Conservation (phyloP, 1,140 invertebrate genomes). For the Apis dorsata region DNA sequence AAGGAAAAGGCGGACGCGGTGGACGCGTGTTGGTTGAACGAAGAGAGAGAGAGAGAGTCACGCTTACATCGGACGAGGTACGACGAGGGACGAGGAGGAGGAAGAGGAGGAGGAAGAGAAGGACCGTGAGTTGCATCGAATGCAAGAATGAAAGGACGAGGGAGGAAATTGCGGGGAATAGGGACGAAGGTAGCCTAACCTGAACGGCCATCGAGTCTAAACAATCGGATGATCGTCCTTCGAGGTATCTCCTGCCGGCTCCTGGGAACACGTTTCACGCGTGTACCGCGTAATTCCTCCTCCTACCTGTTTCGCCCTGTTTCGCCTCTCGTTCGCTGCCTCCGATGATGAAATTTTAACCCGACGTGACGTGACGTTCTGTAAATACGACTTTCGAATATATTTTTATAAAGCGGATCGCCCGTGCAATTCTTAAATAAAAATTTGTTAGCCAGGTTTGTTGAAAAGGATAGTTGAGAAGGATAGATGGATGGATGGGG, state of each 20-base stretch:
- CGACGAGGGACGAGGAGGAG: conserved; percentile 15
- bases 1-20: conserved; percentile 56
- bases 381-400: conserved; percentile 5
- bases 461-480: too few species aligned
- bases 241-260: conserved; percentile 70
- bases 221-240: conserved; percentile 73
- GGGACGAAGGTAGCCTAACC: conserved; percentile 57
- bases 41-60: conserved; percentile 16
- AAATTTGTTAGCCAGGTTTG: too few species aligned
- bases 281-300: conserved; percentile 50
- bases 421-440: too few species aligned
- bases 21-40: conserved; percentile 30
- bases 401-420: too few species aligned
- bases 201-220: conserved; percentile 69
- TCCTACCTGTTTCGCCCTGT: conserved; percentile 25
- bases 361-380: conserved; percentile 4
- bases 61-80: background rate
- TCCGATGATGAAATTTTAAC: conserved; percentile 24
- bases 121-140: conserved; percentile 26
- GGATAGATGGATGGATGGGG: too few species aligned
- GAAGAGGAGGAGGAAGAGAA: conserved; percentile 9
- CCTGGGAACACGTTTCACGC: conserved; percentile 70
- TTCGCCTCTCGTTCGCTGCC: background rate
- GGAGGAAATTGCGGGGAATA: background rate
- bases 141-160: conserved; percentile 34